phyloP scores from a whole-genome alignment of 2,113 vertebrate species.

The Rhipidura dahli region DNA sequence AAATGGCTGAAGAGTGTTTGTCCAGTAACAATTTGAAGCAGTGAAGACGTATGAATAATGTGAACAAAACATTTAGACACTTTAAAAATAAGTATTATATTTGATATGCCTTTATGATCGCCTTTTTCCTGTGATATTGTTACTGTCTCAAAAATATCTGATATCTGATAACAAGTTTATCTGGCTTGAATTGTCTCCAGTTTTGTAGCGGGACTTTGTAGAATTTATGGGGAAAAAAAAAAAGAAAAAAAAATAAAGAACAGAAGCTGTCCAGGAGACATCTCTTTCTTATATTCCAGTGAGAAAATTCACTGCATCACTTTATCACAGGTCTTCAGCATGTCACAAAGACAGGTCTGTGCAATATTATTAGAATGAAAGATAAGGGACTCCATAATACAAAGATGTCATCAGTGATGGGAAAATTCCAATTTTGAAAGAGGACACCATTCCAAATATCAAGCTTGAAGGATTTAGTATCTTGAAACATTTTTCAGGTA shows the following conservation, averaged over 20 bases:
- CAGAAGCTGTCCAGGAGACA: background rate
- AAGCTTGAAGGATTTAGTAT: constrained; percentile 54
- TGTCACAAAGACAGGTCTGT: constrained; percentile 24
- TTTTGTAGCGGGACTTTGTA: background rate
- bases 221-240: background rate
- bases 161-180: background rate
- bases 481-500: constrained; percentile 57
- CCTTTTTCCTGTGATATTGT: background rate
- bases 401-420: constrained; percentile 37
- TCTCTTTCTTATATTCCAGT: background rate
- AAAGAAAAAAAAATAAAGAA: background rate
- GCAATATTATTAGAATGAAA: constrained; percentile 42
- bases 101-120: background rate
- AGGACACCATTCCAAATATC: constrained; percentile 46
- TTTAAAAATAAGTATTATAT: background rate
- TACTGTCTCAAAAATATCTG: background rate
- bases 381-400: constrained; percentile 39
- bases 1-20: background rate
- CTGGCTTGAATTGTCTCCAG: background rate
- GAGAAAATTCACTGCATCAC: constrained; percentile 40
- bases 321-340: constrained; percentile 38
- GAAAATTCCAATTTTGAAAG: constrained; percentile 50
- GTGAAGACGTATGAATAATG: background rate
- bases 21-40: background rate
- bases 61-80: background rate